Evolutionary conservation across 30 jellyfish, hydroid and myxozoan species (phyloP), one percentile per base, ranked within the genome.

Genomic region (Aurelia aurita complex sp. Pacific): DNA sequence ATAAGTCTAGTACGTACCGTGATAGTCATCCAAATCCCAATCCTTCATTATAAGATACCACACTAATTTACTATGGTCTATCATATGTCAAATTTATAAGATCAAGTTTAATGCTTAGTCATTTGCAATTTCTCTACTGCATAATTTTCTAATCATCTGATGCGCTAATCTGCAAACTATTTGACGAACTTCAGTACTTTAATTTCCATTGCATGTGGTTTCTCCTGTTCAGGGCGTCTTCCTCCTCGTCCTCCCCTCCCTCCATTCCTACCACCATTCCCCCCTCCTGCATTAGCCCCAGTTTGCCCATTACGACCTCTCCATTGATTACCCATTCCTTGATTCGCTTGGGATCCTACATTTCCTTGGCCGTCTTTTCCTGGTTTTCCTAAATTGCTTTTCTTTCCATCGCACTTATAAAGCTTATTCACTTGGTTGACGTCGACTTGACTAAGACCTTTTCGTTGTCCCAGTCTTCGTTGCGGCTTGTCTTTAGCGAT

Each of bases 391-490:
- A n/a, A 4, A 2, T 61, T 61, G 70, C 70, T 23, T 17, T 23
- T 23, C 70, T 61, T 61, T 61, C 70, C 70, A 13, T n/a, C 32
- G 15, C 70, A 61, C 70, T 61, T 68, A 23, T 68, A 68, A 1
- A 40, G 59, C 36, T 68, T 68, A 4, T 68, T 68, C 8, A 68
- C 59, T 68, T 68, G 79, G 10, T 34, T 40, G 29, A 68, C 19
- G n/a, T 68, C 79, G 13, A 68, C 13, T 16, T 8, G 53, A 40
- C 79, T 68, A 9, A 68, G 59, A 17, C 53, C 79, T 32, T 68
- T 68, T 33, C 79, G 32, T 23, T 68, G 79, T 34, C 79, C 79
- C 10, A 68, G 79, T 33, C 59, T 68, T n/a, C 59, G 8, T 35
- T 40, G 59, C 6, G 53, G 79, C 15, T 68, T 68, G 59, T 17